These are phyloP conservation scores for Dynastes grantii DNA, from an alignment of 2,888 invertebrate species.

Conservation along the genomic window DNA sequence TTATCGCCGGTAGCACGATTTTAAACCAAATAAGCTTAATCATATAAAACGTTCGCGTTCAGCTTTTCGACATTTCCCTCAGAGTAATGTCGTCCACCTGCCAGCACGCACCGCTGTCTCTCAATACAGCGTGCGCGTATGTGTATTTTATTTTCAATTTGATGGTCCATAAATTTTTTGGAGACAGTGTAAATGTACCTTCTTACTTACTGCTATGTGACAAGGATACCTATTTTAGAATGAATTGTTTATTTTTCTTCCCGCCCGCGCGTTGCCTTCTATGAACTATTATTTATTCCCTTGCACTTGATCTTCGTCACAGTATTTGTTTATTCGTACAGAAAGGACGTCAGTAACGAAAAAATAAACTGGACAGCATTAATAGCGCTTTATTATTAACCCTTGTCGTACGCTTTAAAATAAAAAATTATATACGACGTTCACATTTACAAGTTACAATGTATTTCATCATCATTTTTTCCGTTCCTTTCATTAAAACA, in stretches of 20 bases:
- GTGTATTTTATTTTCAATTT: conserved; percentile 34
- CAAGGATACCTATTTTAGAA: conserved; percentile 10
- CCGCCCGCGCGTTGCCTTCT: conserved; percentile 5
- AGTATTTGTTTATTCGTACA: conserved; percentile 16
- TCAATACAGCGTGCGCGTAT: conserved; percentile 13
- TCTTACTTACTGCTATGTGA: conserved; percentile 14
- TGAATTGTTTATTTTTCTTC: conserved; percentile 2
- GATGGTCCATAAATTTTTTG: conserved; percentile 28
- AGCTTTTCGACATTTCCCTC: neutral
- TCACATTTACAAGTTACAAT: no score
- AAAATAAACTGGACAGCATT: no score
- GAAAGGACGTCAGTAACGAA: neutral
- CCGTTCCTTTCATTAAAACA: no score
- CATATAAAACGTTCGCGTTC: neutral
- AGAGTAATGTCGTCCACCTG: neutral
- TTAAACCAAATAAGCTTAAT: conserved; percentile 12
- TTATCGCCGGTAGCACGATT: neutral
- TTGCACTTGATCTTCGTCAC: conserved; percentile 2
- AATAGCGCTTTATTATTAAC: no score
- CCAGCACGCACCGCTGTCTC: conserved; percentile 1
- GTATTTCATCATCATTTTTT: no score
- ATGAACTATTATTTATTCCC: conserved; percentile 22
- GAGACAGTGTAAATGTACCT: conserved; percentile 27
- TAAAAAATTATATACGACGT: no score
- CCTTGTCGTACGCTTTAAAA: no score